A percentile compares a stretch with the other conserved stretches of the same genome.
Evolutionary conservation across 2,113 vertebrate genomes (phyloP).

Genomic region (Aptenodytes patagonicus): DNA sequence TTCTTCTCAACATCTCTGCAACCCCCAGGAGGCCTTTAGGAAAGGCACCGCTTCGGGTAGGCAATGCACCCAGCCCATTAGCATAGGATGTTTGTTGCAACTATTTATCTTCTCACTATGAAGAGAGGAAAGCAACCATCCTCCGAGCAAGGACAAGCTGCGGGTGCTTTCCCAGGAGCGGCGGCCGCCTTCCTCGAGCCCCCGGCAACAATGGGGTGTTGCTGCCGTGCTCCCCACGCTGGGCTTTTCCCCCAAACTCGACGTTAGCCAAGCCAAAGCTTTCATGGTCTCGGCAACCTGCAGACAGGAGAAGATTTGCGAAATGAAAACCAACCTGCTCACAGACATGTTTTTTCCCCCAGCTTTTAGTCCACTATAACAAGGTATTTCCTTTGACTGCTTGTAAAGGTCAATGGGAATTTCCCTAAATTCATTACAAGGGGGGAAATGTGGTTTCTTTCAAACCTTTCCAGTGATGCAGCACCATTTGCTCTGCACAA

Average conservation of each 20-base stretch:
- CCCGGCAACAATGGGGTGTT: not conserved
- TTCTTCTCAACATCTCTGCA: not conserved
- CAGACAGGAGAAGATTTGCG: not conserved
- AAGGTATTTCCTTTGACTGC: not conserved
- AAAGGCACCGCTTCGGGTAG: not conserved
- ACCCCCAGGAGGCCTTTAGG: not conserved
- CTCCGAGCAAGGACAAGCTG: not conserved
- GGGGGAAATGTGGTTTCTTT: not conserved
- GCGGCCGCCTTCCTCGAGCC: not conserved
- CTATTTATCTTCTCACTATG: not conserved
- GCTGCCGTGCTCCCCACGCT: not conserved
- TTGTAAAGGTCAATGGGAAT: not conserved
- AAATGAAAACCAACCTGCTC: not conserved
- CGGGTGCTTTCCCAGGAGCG: not conserved
- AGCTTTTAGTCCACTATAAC: not conserved
- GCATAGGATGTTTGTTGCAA: accelerated
- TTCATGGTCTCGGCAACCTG: not conserved
- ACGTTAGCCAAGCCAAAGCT: not conserved
- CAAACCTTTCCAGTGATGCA: not conserved
- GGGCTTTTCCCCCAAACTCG: not conserved
- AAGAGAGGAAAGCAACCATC: not conserved
- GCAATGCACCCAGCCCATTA: not conserved
- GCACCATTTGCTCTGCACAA: not conserved
- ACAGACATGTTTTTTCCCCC: not conserved
- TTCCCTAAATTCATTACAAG: not conserved